phyloP scores from a whole-genome alignment of 2,797 vertebrate species.

The Choloepus didactylus region DNA sequence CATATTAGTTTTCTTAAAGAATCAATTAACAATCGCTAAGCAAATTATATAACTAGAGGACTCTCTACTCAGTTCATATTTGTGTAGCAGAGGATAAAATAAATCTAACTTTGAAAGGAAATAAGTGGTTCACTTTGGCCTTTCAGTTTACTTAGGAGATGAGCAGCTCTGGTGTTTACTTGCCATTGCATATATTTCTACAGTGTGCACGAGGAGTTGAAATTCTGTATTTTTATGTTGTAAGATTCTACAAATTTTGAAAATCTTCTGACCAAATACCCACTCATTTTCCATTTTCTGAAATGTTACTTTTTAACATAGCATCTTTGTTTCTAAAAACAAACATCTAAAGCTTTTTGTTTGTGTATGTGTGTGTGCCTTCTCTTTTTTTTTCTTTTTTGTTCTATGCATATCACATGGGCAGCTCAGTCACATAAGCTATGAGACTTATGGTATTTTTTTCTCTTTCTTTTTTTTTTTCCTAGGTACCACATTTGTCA shows the following conservation, averaged over 20 bases:
- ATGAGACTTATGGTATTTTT: background rate
- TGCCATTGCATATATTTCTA: background rate
- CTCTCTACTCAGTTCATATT: background rate
- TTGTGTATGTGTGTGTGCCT: background rate
- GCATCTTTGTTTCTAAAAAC: constrained; percentile 51
- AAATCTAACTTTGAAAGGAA: background rate
- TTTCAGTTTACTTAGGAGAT: background rate
- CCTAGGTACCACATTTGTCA: background rate
- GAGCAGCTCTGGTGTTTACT: background rate
- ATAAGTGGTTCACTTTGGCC: background rate
- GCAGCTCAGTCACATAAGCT: background rate
- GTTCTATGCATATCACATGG: background rate
- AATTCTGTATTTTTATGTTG: constrained; percentile 21
- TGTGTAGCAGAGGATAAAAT: background rate
- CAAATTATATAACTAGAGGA: background rate
- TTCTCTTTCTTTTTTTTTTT: background rate
- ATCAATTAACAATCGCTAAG: background rate
- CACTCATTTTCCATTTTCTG: constrained; percentile 37
- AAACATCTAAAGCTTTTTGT: background rate
- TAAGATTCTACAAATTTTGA: background rate
- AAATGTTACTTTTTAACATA: constrained; percentile 33
- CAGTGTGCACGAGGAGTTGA: background rate
- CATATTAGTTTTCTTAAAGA: constrained; percentile 5
- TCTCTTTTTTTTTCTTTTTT: background rate
- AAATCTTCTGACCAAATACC: background rate